Base-by-base conservation (phyloP, 2,113 vertebrate species). In the Thymallus thymallus region DNA sequence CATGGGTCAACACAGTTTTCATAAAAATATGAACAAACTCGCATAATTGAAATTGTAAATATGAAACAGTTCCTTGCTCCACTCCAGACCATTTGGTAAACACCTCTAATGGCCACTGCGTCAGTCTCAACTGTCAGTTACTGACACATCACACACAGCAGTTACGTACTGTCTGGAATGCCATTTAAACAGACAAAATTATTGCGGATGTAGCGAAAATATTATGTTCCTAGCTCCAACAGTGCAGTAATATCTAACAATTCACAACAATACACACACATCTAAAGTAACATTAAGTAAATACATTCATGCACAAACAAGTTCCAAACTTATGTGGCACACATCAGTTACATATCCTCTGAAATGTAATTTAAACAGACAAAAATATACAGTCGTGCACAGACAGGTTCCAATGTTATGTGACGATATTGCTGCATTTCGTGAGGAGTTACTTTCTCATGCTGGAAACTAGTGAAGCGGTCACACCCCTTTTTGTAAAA, bases 401-500 rank as follows among this genome's bases (percentile, higher is more conserved):
- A 84, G 35, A 41, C 35, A 41, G 10, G 35, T 55, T 18, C 51
- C 51, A 20, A 81, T 91, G 85, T 85, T 67, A 82, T 87, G 85
- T 80, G 82, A 90, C 87, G 82, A 71, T 13, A 65, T 18, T 79
- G 81, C 84, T 89, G 86, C 86, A 89, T 89, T 88, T 88, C 88
- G 88, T 88, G 87, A 88, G 88, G 18, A 88, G 88, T 78, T 85
- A 86, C 85, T 87, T 88, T 87, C 83, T 84, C 86, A 86, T 91
- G 64, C 83, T 81, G 78, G 82, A 75, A 83, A 76, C 56, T 32
- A 66, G 76, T 86, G 79, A 88, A 76, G 80, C 81, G 84, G 90
- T 89, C 89, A 90, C 90, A 90, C 87, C 90, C 90, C 89, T 91
- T 86, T 88, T 80, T 73, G 35, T 79, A 88, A 85, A 81, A 82